These are phyloP conservation scores for Stramonita haemastoma DNA, from an alignment of 2,888 invertebrate species.

Conservation along the genomic window DNA sequence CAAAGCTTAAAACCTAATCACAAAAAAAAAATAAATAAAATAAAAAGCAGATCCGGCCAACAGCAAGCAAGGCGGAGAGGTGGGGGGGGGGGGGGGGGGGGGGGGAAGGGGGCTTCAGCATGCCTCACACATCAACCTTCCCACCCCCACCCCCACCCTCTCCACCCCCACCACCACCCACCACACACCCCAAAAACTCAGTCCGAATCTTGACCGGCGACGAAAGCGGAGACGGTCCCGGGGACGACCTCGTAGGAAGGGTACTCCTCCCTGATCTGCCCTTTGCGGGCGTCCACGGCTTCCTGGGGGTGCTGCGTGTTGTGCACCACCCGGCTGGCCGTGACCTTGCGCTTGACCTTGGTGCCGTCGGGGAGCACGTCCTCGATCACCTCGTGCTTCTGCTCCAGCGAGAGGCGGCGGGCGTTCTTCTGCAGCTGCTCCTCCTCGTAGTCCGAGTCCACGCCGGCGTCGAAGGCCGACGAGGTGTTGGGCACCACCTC, in stretches of 20 bases:
- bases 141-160: too few species aligned
- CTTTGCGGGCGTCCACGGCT: conserved; percentile 58
- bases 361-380: conserved; percentile 71
- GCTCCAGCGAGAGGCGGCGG: not conserved
- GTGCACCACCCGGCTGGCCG: conserved; percentile 68
- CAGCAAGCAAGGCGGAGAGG: too few species aligned
- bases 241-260: conserved; percentile 68
- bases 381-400: conserved; percentile 54
- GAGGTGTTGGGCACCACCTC: conserved; percentile 42
- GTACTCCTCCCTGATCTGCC: conserved; percentile 57
- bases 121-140: not conserved
- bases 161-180: too few species aligned
- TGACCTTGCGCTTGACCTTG: conserved; percentile 56
- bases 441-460: conserved; percentile 49
- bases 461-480: conserved; percentile 38
- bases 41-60: too few species aligned
- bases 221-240: conserved; percentile 66
- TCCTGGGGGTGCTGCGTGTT: conserved; percentile 60
- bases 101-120: too few species aligned
- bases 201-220: conserved; percentile 44
- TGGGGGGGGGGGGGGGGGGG: not conserved
- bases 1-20: not conserved
- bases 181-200: too few species aligned
- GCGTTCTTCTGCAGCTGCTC: conserved; percentile 41
- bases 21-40: not conserved